Evolutionary conservation across 1,140 invertebrate species (phyloP), one percentile per base, ranked within the genome.

Genomic region (Armadillidium nasatum): DNA sequence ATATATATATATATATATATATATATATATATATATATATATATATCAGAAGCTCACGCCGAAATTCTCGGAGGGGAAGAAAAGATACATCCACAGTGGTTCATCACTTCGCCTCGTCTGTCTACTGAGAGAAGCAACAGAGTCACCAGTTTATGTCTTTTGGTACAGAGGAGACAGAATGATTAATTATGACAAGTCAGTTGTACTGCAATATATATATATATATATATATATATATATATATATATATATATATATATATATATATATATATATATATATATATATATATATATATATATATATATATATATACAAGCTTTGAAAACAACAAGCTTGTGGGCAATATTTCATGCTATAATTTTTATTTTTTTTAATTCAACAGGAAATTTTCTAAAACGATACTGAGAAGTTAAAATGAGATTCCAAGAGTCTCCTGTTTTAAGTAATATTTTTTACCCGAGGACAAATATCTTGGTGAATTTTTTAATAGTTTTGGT

Each of bases 41-140:
- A n/a, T n/a, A n/a, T n/a, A n/a, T n/a, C n/a, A n/a, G n/a, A n/a
- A n/a, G n/a, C n/a, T n/a, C n/a, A n/a, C 83, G 93, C 93, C 22
- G 92, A 93, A 84, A 95, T 95, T 83, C 88, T 89, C 19, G 94
- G 93, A 11, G 90, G 92, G 71, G 86, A 89, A 72, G 93, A 95
- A 84, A 93, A n/a, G 94, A 82, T 94, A 92, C 84, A 89, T 95
- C 78, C 93, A 93, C 82, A 91, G 92, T 68, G 93, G 93, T 10
- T 93, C 92, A 22, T 91, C 91, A 80, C 84, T 95, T 78, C 88
- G 91, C 75, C 87, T 96, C 46, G 90, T 91, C 73, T 96, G 93
- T 82, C 88, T 89, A 54, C 90, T 95, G 11, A 89, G 90, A 81
- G 89, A 92, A 79, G 93, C 92, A 68, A 94, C 93, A 1, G 92